Percentiles rank a stretch among this genome's conserved stretches.
These are phyloP conservation scores for Catocala nupta DNA, from an alignment of 2,888 invertebrate species.

Conservation along the genomic window DNA sequence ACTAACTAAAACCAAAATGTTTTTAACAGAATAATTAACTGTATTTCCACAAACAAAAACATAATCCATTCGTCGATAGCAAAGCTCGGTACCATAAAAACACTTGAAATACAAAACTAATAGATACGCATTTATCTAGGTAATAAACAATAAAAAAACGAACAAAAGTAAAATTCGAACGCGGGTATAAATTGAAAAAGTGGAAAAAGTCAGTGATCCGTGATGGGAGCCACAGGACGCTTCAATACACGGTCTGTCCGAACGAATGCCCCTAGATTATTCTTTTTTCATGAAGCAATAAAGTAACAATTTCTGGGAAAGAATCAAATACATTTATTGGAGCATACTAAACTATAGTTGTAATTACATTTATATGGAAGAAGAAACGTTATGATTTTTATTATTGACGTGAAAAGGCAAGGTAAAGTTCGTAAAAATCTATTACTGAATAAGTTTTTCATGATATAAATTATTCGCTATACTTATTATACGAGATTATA, in stretches of 20 bases:
- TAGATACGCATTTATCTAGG: constrained; percentile 7
- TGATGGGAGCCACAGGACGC: constrained; percentile 18
- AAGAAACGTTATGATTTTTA: no score
- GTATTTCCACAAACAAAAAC: neutral
- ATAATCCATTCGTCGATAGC: neutral
- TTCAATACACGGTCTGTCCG: constrained; percentile 33
- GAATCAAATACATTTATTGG: constrained; percentile 26
- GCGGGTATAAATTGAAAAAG: constrained; percentile 32
- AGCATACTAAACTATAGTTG: constrained; percentile 16
- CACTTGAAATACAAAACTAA: no score
- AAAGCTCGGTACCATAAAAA: constrained; percentile 8
- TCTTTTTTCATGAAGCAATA: constrained; percentile 34
- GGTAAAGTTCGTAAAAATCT: no score
- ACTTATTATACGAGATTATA: no score
- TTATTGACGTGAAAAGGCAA: no score
- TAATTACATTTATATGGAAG: no score
- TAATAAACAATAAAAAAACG: constrained; percentile 12
- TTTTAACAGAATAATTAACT: no score
- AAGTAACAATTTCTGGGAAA: constrained; percentile 22
- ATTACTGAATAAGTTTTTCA: no score
- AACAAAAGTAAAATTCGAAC: constrained; percentile 13
- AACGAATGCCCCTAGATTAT: constrained; percentile 31
- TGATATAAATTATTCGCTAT: no score
- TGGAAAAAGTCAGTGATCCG: constrained; percentile 32
- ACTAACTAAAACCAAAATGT: no score